A percentile compares a stretch with the other conserved stretches of the same genome.
Conservation (phyloP, 2,888 invertebrate genomes). For the Polyommatus icarus region DNA sequence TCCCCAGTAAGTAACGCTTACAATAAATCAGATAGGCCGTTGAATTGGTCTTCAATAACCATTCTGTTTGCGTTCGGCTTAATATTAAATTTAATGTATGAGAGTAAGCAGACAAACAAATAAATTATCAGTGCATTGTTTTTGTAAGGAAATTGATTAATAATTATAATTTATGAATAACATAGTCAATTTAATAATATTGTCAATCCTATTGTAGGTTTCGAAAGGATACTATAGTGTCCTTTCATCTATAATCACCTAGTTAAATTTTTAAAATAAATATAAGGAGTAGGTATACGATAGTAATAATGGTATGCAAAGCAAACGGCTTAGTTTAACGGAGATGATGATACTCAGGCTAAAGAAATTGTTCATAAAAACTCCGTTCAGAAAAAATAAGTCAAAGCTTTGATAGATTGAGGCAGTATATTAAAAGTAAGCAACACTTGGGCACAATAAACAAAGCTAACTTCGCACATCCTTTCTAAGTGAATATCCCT, state of each 20-base stretch:
- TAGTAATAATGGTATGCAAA: background rate
- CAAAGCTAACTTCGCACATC: conserved; percentile 48
- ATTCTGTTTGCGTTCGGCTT: conserved; percentile 48
- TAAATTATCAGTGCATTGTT: background rate
- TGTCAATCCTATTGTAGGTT: too few species aligned
- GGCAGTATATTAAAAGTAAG: conserved; percentile 37
- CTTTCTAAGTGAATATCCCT: conserved; percentile 49
- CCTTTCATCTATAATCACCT: too few species aligned
- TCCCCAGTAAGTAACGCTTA: conserved; percentile 46
- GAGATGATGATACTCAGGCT: background rate
- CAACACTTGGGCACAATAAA: conserved; percentile 46
- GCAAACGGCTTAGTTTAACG: background rate
- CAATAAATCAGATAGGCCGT: conserved; percentile 61
- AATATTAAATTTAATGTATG: conserved; percentile 34
- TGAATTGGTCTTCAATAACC: conserved; percentile 55
- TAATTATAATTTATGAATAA: background rate
- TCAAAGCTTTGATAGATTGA: conserved; percentile 28
- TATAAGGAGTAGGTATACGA: too few species aligned
- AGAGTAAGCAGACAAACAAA: conserved; percentile 22
- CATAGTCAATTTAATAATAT: background rate
- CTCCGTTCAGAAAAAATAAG: conserved; percentile 8
- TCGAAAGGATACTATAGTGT: too few species aligned
- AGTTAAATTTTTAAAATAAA: too few species aligned
- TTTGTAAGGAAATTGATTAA: background rate
- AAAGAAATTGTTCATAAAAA: conserved; percentile 25